Evolutionary conservation across 2,888 invertebrate species (phyloP), one percentile per base, ranked within the genome.

Genomic region (Salpingus planirostris): DNA sequence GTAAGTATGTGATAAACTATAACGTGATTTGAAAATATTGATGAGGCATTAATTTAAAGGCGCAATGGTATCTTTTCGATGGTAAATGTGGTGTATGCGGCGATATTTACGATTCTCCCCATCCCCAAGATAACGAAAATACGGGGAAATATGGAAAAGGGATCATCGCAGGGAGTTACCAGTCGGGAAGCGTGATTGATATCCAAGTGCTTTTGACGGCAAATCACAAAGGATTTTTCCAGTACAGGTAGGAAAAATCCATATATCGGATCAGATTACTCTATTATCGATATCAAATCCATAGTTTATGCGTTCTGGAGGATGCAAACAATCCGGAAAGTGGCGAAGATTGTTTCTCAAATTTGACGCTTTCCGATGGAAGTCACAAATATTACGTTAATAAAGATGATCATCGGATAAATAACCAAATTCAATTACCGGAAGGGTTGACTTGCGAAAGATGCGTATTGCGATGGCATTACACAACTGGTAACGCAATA

Each of bases 301-400:
- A 68, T 33, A 52, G 66, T 11, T 36, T 75, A 2, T 75, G 75
- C 42, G 65, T 65, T 10, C 40, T 75, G 35, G 28, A 33, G 14
- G 61, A 64, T 40, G 46, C 50, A 12, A 42, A 43, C 1, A 57
- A 59, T 13, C 48, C 54, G 1, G 74, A 74, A 45, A 23, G 30
- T 18, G 66, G 65, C 1, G 73, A 74, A 15, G 61, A 57, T 1
- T 76, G 76, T 39, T 74, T 73, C 42, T 40, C 55, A 1, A 15
- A 36, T 10, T 32, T 50, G n/a, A 36, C 25, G 21, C 29, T 64
- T 3, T 43, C 41, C 1, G 51, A 63, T 24, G 59, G 59, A 2
- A 50, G 46, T 7, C 38, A 48, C 27, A 39, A 34, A 13, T 62
- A 60, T 39, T 15, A 33, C 0, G 46, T 66, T 2, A 36, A 22